Conservation (phyloP, 2,797 vertebrate species). For the Aphelocoma californica region DNA sequence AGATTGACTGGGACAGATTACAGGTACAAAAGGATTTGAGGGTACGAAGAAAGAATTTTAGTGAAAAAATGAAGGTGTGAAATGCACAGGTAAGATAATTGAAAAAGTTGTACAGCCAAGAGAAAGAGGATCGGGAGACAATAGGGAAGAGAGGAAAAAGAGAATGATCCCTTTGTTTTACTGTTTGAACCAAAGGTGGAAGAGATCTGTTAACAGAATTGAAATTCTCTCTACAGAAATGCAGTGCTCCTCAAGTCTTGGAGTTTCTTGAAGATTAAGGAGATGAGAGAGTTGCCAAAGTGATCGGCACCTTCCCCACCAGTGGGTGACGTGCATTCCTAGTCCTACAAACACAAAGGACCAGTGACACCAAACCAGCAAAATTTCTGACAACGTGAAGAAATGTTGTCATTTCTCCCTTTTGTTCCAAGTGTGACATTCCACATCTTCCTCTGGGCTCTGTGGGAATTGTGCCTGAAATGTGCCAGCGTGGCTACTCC, state of each 20-base stretch:
- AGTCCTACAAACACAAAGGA: background rate
- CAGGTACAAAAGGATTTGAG: background rate
- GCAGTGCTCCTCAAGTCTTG: background rate
- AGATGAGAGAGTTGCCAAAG: background rate
- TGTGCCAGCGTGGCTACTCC: background rate
- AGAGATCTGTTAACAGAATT: background rate
- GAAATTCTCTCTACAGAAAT: background rate
- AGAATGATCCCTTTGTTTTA: background rate
- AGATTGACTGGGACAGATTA: background rate
- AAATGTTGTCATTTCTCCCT: background rate
- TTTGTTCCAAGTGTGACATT: background rate
- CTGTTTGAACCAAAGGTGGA: background rate
- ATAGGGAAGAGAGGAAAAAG: background rate
- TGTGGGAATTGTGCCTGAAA: background rate
- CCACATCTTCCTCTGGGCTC: background rate
- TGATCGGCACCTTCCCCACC: background rate
- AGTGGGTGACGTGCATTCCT: background rate
- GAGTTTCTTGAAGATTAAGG: background rate
- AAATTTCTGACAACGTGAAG: background rate
- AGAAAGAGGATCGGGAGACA: background rate
- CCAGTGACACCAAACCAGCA: background rate
- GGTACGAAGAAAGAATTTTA: background rate
- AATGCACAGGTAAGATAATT: background rate
- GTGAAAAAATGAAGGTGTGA: background rate
- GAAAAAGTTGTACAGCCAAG: background rate